Base-by-base conservation (phyloP, 2,797 vertebrate genomes). In the Chrysocyon brachyurus region DNA sequence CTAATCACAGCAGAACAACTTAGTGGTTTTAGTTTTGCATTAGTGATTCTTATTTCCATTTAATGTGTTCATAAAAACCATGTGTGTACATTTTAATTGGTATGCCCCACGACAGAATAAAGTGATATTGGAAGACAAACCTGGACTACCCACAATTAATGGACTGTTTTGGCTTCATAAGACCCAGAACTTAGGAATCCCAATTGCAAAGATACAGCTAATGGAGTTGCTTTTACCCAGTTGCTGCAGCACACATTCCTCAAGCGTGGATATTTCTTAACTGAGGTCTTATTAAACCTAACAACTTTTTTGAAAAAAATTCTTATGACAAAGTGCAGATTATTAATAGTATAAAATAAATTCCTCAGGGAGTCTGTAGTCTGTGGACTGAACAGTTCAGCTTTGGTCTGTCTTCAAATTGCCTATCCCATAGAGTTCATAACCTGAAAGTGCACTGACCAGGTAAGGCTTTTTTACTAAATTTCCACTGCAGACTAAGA, bases 11-110 rank as follows among this genome's bases (percentile, higher is more conserved):
- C 46, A 87, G 26, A 87, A 90, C 87, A 70, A 89, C 97, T 95
- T 95, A 94, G 78, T 82, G 87, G 52, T 68, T 97, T 97, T 96
- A 70, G 70, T 98, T 95, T 96, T 97, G 87, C 97, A 64, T 90
- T 97, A 91, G 83, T 94, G 94, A 97, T 72, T 90, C 72, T 28
- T 52, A 92, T 82, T 56, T 12, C 56, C 61, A 19, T 94, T 87
- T 87, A 83, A 93, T 79, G 87, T 92, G 57, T 84, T 96, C 78
- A 57, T 88, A 75, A 95, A 93, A 92, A 79, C 49, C 91, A 90
- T 0, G 11, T 86, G 14, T 57, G 40, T 33, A 49, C 4, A 4
- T 94, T 96, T 96, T 87, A 92, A 95, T 79, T 79, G 79, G 57
- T 46, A 75, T 90, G 57, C 56, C 56, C 78, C 81, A 78, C 70